These are phyloP conservation scores for Aulostomus chinensis DNA, from an alignment of 2,797 vertebrate species.

Conservation along the genomic window DNA sequence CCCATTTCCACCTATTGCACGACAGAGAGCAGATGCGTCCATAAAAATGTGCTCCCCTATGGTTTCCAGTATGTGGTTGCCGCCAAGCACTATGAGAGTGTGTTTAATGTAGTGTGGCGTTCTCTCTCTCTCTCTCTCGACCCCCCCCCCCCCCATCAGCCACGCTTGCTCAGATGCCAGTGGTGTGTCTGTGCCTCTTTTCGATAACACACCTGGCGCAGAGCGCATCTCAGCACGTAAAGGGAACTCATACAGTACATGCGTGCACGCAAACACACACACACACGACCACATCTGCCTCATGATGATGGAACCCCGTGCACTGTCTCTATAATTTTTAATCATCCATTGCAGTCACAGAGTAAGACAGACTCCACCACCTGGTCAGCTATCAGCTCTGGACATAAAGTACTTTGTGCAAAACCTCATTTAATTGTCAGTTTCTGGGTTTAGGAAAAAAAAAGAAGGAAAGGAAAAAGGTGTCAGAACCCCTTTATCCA, in stretches of 20 bases:
- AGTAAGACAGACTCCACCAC: conserved; percentile 26
- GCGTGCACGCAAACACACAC: conserved; percentile 1
- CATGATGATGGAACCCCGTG: conserved; percentile 36
- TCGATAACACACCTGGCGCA: conserved; percentile 61
- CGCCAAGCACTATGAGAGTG: conserved; percentile 52
- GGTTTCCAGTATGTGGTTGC: conserved; percentile 46
- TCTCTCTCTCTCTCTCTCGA: conserved; percentile 17
- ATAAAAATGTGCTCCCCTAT: conserved; percentile 64
- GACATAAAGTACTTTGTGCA: conserved; percentile 12
- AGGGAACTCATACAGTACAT: conserved; percentile 27
- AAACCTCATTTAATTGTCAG: conserved; percentile 22
- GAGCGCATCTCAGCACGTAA: conserved; percentile 38
- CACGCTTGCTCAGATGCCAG: conserved; percentile 36
- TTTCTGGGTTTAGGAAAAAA: conserved; percentile 12
- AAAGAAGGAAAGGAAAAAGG: conserved; percentile 16
- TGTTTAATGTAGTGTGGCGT: conserved; percentile 75
- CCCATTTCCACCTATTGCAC: conserved; percentile 28
- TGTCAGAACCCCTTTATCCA: conserved; percentile 23
- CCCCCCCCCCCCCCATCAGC: conserved; percentile 29
- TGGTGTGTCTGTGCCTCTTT: conserved; percentile 39
- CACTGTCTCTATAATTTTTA: conserved; percentile 43
- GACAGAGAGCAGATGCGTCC: conserved; percentile 66
- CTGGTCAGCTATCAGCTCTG: conserved; percentile 13
- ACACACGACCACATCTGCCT: conserved; percentile 25
- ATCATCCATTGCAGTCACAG: conserved; percentile 41